Conservation (phyloP, 2,797 vertebrate species). For the Furcifer pardalis region DNA sequence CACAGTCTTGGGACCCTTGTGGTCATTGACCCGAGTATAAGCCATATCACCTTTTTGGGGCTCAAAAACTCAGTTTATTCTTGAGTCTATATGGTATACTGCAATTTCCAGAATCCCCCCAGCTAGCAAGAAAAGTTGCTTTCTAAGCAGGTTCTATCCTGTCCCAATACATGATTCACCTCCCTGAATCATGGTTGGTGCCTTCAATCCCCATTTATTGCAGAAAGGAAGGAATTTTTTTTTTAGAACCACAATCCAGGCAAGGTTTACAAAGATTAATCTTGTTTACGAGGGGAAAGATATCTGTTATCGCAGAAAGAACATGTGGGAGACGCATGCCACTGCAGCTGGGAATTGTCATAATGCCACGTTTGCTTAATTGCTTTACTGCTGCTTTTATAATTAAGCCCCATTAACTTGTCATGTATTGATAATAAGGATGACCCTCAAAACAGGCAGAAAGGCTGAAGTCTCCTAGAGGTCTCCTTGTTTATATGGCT, state of each 20-base stretch:
- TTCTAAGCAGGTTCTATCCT: no score
- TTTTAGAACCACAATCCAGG: conserved; percentile 9
- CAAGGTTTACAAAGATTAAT: conserved; percentile 53
- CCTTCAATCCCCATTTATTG: neutral
- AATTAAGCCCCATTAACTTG: conserved; percentile 72
- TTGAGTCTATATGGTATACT: no score
- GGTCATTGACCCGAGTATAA: no score
- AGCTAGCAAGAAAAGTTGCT: no score
- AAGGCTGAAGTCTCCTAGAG: conserved; percentile 52
- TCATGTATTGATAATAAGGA: conserved; percentile 65
- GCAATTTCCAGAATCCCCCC: no score
- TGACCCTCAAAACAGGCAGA: conserved; percentile 63
- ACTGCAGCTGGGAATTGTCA: conserved; percentile 44
- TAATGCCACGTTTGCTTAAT: conserved; percentile 70
- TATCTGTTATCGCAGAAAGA: conserved; percentile 42
- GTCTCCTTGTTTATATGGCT: conserved; percentile 35
- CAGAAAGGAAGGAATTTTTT: conserved; percentile 13
- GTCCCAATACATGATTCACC: no score
- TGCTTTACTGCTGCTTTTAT: conserved; percentile 68
- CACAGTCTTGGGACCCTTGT: no score
- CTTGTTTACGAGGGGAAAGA: conserved; percentile 43
- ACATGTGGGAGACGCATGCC: conserved; percentile 38
- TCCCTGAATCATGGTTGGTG: neutral
- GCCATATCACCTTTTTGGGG: no score
- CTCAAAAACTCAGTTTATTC: no score